These are phyloP conservation scores for Nothoprocta perdicaria DNA, from an alignment of 2,113 vertebrate genomes.

Conservation along the genomic window DNA sequence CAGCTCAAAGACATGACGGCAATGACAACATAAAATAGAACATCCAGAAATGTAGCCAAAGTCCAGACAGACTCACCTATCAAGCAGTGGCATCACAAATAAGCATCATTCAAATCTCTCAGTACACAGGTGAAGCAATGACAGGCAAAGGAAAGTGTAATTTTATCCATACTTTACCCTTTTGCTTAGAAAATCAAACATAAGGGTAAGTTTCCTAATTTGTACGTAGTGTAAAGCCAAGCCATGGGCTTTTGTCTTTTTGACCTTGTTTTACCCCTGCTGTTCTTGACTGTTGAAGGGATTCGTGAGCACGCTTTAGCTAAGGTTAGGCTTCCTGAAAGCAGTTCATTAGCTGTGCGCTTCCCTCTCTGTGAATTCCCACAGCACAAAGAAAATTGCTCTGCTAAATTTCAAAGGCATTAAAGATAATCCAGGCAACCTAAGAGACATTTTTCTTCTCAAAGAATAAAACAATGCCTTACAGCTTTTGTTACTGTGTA, in stretches of 20 bases:
- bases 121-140: background rate
- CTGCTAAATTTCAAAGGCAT: constrained; percentile 1
- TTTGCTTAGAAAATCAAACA: background rate
- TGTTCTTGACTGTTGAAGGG: background rate
- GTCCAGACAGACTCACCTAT: background rate
- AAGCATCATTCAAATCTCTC: background rate
- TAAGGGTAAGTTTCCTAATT: background rate
- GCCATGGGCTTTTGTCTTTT: background rate
- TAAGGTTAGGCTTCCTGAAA: constrained; percentile 26
- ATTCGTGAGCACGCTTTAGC: background rate
- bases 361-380: background rate
- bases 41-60: background rate
- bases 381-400: background rate
- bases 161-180: background rate
- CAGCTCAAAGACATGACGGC: background rate
- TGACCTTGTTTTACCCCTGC: background rate
- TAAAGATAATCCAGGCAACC: constrained; percentile 1
- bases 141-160: background rate
- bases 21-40: background rate
- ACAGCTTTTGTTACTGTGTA: background rate
- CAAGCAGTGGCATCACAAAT: background rate
- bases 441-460: background rate
- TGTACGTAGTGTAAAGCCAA: background rate
- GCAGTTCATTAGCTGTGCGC: background rate
- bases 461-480: background rate